Base-by-base conservation (phyloP, 2,113 vertebrate species). In the Pseudorasbora parva region DNA sequence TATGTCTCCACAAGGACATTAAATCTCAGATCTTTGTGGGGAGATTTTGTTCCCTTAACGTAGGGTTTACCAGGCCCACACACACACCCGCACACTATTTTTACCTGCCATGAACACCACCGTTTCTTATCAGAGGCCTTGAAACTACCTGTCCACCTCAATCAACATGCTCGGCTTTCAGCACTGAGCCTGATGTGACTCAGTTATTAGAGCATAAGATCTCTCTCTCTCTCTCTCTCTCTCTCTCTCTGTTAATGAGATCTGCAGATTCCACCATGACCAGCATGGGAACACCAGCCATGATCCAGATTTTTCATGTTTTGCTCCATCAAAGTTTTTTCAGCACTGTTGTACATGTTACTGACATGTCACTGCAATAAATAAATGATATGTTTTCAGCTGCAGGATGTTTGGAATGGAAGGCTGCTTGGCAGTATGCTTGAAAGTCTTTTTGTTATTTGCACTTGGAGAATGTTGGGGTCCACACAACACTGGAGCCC, bases 91-190 rank as follows among this genome's bases (percentile, higher is more conserved):
- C 27, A 14, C 30, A n/a, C 87, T 88, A 84, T 30, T 82, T 66
- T 76, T 82, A 76, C 64, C 73, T 54, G 25, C 62, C 76, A 86
- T 88, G 85, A 90, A 87, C 91, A 89, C 78, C 91, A 89, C 78
- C 43, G 86, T 88, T 91, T 86, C 75, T 87, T 87, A 90, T 89
- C 90, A 89, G 82, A 82, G 87, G 91, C 91, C 89, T 93, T 92
- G 91, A 93, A 92, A 91, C 89, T 93, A 92, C 91, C 91, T 93
- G 93, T 94, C 92, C 78, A 92, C 91, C 90, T 91, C 90, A 92
- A 93, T 94, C 92, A 92, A 89, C 86, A 60, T 88, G 66, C 86
- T 87, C 43, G 88, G 81, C 74, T 91, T 87, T 92, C 91, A 90
- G 89, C 75, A 88, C 85, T 92, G 90, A 90, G 89, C 78, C 89